Conservation (phyloP, 2,888 invertebrate genomes). For the Sinodicranocentrus sp. region DNA sequence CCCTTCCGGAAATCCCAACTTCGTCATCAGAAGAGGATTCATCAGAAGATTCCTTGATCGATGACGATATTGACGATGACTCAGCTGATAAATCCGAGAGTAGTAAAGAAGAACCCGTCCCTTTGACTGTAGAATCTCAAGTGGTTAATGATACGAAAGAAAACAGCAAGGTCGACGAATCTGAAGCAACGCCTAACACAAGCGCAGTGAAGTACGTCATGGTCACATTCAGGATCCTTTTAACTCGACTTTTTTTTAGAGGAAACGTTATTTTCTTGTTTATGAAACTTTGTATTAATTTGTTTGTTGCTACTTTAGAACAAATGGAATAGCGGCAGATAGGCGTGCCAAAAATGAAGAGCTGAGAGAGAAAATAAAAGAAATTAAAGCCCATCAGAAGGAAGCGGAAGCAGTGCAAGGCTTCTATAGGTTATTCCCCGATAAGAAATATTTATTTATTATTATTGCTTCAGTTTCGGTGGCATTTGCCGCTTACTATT, state of each 20-base stretch:
- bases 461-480: constrained; percentile 69
- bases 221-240: too few species aligned
- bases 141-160: constrained; percentile 15
- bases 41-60: constrained; percentile 58
- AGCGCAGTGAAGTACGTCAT: constrained; percentile 58
- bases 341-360: constrained; percentile 74
- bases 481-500: constrained; percentile 66
- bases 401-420: constrained; percentile 75
- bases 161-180: constrained; percentile 13
- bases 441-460: constrained; percentile 74
- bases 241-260: too few species aligned
- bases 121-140: constrained; percentile 56
- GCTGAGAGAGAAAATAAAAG: constrained; percentile 74
- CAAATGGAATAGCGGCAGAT: constrained; percentile 73
- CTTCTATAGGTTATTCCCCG: constrained; percentile 76
- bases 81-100: constrained; percentile 55
- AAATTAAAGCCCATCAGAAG: constrained; percentile 76
- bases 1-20: constrained; percentile 71
- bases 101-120: constrained; percentile 50
- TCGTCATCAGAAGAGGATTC: constrained; percentile 71
- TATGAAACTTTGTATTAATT: constrained; percentile 22
- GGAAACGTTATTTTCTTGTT: too few species aligned
- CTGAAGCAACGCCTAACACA: constrained; percentile 29
- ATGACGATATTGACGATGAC: constrained; percentile 66
- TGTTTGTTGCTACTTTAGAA: constrained; percentile 61